Percentiles rank a stretch among this genome's conserved stretches.
Evolutionary conservation across 2,888 invertebrate genomes (phyloP).

Genomic region (Xestoiulus laeticollis): DNA sequence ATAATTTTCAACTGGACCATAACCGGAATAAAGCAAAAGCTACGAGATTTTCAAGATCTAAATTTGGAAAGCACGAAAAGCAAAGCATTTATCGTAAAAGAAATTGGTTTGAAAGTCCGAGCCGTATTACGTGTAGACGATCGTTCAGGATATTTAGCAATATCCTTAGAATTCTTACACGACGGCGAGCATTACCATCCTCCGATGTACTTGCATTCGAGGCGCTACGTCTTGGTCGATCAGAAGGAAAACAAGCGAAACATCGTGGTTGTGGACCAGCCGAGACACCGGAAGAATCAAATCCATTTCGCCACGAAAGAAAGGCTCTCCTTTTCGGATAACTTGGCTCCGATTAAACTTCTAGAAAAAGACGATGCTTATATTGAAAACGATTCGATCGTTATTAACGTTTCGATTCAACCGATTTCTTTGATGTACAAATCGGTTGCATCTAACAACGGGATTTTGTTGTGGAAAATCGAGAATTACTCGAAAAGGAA

Average conservation of each 20-base stretch:
- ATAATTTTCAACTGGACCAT: neutral
- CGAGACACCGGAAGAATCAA: neutral
- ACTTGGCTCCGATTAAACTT: neutral
- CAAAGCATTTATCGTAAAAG: neutral
- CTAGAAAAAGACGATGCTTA: neutral
- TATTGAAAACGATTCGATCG: neutral
- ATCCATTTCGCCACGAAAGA: conserved; percentile 16
- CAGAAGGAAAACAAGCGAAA: neutral
- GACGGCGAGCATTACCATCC: neutral
- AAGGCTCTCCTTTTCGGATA: neutral
- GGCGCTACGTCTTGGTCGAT: neutral
- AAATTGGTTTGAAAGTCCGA: neutral
- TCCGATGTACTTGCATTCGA: neutral
- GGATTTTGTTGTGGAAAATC: neutral
- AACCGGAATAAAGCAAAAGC: neutral
- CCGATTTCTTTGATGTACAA: neutral
- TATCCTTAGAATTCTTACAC: neutral
- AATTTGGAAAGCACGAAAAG: conserved; percentile 1
- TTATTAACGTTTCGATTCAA: neutral
- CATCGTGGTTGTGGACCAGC: neutral
- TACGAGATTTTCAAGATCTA: neutral
- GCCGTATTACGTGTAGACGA: neutral
- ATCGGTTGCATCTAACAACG: neutral
- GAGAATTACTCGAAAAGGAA: conserved; percentile 7
- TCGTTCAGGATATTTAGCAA: neutral